Evolutionary conservation across 2,113 vertebrate genomes (phyloP).

Genomic region (Anser cygnoides): DNA sequence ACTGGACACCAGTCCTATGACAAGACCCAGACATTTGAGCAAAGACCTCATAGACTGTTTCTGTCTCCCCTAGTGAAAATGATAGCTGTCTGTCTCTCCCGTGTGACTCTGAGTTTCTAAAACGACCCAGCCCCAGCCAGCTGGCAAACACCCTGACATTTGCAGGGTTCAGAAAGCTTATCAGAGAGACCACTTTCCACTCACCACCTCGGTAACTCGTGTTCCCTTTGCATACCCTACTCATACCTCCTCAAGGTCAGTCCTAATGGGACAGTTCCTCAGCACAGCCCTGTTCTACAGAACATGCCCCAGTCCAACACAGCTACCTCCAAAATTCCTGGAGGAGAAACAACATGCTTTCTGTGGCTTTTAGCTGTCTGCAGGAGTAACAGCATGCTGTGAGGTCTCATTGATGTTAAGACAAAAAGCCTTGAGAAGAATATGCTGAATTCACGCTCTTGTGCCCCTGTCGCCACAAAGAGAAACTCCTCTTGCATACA

Average conservation of each 20-base stretch:
- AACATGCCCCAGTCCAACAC: background rate
- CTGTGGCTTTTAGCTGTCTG: background rate
- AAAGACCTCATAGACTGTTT: background rate
- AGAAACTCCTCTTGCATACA: background rate
- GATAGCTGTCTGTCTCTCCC: background rate
- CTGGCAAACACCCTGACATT: conserved; percentile 39
- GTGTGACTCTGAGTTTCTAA: conserved; percentile 14
- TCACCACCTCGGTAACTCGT: conserved; percentile 1
- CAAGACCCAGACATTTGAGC: background rate
- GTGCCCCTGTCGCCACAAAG: background rate
- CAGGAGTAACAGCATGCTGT: background rate
- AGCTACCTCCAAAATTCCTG: background rate
- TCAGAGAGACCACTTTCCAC: conserved; percentile 28
- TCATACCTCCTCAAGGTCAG: conserved; percentile 29
- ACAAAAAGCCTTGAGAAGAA: background rate
- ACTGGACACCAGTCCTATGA: background rate
- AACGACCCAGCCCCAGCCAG: background rate
- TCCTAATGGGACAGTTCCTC: background rate
- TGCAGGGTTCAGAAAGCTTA: conserved; percentile 27
- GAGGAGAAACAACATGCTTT: background rate
- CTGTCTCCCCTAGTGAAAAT: background rate
- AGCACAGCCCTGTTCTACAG: background rate
- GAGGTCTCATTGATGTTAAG: background rate
- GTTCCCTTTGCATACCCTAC: background rate
- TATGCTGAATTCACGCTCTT: background rate